phyloP scores from a whole-genome alignment of 1,140 invertebrate genomes.

The Danaus melanippus region DNA sequence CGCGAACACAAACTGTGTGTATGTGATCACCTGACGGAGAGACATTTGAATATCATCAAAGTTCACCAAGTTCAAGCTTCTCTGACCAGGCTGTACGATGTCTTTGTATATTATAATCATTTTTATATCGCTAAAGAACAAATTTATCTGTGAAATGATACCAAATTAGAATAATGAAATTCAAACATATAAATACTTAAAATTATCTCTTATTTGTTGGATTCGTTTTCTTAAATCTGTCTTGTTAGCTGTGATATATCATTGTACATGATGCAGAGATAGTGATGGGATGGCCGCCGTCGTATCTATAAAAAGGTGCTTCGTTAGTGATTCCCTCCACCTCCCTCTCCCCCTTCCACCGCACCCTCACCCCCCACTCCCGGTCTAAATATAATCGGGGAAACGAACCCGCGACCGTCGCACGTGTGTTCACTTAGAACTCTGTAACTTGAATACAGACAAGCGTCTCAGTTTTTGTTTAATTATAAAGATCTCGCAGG shows the following conservation, averaged over 20 bases:
- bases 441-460: slow-evolving; percentile 49
- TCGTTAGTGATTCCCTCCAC: slow-evolving; percentile 48
- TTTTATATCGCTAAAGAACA: too few species aligned
- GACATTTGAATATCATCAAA: too few species aligned
- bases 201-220: slow-evolving; percentile 11
- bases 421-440: slow-evolving; percentile 61
- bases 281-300: slow-evolving; percentile 34
- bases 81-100: too few species aligned
- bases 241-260: slow-evolving; percentile 47
- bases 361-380: slow-evolving; percentile 17
- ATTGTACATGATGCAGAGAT: slow-evolving; percentile 41
- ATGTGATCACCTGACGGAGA: slow-evolving; percentile 20
- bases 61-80: too few species aligned
- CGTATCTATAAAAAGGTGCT: slow-evolving; percentile 66
- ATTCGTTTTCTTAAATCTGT: slow-evolving; percentile 12
- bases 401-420: slow-evolving; percentile 48
- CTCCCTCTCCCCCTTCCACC: slow-evolving; percentile 24
- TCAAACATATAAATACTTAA: neutral
- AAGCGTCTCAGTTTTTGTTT: too few species aligned
- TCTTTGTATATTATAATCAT: too few species aligned
- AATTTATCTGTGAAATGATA: too few species aligned
- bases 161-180: slow-evolving; percentile 9
- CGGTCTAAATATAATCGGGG: slow-evolving; percentile 58
- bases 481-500: too few species aligned
- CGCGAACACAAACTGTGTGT: slow-evolving; percentile 38